These are phyloP conservation scores for Dichetophora obliterata DNA, from an alignment of 2,888 invertebrate species.

Conservation along the genomic window DNA sequence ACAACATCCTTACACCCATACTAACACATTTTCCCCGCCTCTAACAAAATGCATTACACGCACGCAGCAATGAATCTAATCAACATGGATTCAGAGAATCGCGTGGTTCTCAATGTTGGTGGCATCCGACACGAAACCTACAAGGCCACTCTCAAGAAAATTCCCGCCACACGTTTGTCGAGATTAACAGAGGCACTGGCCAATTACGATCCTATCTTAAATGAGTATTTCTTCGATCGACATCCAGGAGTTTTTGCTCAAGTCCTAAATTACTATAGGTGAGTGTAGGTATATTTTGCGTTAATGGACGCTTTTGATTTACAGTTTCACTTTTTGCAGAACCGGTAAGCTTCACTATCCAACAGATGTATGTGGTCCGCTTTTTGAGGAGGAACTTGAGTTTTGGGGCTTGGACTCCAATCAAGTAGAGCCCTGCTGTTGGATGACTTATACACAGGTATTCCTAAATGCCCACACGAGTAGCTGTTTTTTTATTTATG, in stretches of 20 bases:
- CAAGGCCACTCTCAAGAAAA: conserved; percentile 96
- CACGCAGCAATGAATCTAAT: conserved; percentile 84
- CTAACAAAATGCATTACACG: conserved; percentile 52
- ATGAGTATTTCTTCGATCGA: conserved; percentile 99
- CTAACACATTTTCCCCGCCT: neutral
- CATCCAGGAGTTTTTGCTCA: conserved; percentile 98
- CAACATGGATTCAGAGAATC: conserved; percentile 97
- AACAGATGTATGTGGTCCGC: conserved; percentile 98
- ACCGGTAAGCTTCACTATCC: conserved; percentile 99
- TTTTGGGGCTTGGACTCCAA: conserved; percentile 99
- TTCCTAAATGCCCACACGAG: neutral
- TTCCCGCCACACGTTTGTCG: conserved; percentile 94
- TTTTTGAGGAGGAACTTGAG: conserved; percentile 99
- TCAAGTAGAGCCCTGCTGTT: conserved; percentile 99
- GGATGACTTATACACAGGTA: conserved; percentile 99
- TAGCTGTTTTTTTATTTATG: neutral
- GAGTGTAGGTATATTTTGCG: conserved; percentile 47
- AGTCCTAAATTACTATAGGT: conserved; percentile 96
- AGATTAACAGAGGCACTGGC: conserved; percentile 96
- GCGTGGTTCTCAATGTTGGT: conserved; percentile 98
- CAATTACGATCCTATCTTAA: conserved; percentile 98
- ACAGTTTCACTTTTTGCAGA: conserved; percentile 69
- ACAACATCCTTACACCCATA: neutral
- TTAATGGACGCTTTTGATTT: neutral
- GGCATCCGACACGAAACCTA: conserved; percentile 98